Percentiles rank a stretch among this genome's conserved stretches.
These are phyloP conservation scores for Epirrhoe alternata DNA, from an alignment of 2,888 invertebrate genomes.

Conservation along the genomic window DNA sequence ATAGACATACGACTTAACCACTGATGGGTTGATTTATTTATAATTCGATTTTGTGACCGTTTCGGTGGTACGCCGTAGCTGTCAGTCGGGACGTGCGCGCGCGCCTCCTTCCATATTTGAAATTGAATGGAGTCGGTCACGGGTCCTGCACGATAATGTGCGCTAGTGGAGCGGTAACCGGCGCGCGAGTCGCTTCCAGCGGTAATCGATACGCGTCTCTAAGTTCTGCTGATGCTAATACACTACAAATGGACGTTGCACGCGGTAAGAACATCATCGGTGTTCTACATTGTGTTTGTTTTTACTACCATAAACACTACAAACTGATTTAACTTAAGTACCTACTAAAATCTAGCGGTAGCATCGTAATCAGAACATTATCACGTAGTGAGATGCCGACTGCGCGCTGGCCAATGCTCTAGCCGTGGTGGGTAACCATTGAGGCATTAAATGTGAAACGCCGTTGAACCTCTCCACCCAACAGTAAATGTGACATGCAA, in stretches of 20 bases:
- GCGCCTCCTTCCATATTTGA: slow-evolving; percentile 77
- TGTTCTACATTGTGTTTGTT: not conserved
- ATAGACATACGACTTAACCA: slow-evolving; percentile 24
- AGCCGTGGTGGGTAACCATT: slow-evolving; percentile 21
- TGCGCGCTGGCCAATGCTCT: slow-evolving; percentile 20
- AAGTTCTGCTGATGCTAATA: slow-evolving; percentile 19
- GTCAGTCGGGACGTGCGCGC: slow-evolving; percentile 72
- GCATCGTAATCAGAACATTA: slow-evolving; percentile 36
- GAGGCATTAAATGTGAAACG: slow-evolving; percentile 36
- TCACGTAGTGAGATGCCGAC: slow-evolving; percentile 26
- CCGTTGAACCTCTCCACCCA: slow-evolving; percentile 33
- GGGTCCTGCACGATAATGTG: slow-evolving; percentile 79
- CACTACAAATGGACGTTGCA: slow-evolving; percentile 36
- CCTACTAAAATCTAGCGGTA: not conserved
- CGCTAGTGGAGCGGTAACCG: slow-evolving; percentile 61
- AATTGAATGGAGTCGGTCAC: slow-evolving; percentile 80
- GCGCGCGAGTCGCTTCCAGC: slow-evolving; percentile 51
- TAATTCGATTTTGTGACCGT: slow-evolving; percentile 43
- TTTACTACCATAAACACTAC: not conserved
- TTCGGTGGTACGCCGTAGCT: slow-evolving; percentile 57
- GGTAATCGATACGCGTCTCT: slow-evolving; percentile 8
- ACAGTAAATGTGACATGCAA: slow-evolving; percentile 4
- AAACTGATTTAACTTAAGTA: not conserved
- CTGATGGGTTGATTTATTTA: slow-evolving; percentile 33
- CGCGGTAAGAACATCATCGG: slow-evolving; percentile 19